phyloP scores from a whole-genome alignment of 1,140 invertebrate species.

The Dendroctonus ponderosae region DNA sequence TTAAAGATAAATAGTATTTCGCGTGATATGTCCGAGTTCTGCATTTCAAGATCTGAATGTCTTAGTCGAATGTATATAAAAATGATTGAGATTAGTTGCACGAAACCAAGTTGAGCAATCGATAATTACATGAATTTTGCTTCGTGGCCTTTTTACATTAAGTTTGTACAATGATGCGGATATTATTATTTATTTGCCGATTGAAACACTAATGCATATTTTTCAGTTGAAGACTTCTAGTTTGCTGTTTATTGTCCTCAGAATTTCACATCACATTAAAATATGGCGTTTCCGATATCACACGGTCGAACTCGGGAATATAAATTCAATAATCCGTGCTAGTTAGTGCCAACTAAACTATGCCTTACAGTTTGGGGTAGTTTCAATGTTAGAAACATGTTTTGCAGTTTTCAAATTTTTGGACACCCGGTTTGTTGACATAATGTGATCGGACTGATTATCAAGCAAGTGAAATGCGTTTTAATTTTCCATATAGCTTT shows the following conservation, averaged over 20 bases:
- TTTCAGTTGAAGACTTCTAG: too few species aligned
- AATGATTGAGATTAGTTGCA: not conserved
- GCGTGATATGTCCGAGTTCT: slow-evolving; percentile 20
- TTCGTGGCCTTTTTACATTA: not conserved
- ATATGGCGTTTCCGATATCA: not conserved
- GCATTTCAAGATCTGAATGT: not conserved
- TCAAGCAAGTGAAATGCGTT: too few species aligned
- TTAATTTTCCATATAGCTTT: too few species aligned
- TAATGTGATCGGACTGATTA: too few species aligned
- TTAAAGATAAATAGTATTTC: slow-evolving; percentile 18
- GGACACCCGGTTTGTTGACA: too few species aligned
- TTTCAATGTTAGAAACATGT: too few species aligned
- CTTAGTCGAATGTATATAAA: too few species aligned
- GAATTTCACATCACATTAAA: not conserved
- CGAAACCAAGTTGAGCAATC: slow-evolving; percentile 5
- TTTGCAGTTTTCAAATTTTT: too few species aligned
- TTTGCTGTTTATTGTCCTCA: not conserved
- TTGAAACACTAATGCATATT: not conserved
- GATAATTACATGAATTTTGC: slow-evolving; percentile 1
- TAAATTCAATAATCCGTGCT: slow-evolving; percentile 12
- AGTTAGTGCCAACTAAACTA: slow-evolving; percentile 1
- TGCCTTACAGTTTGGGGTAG: too few species aligned
- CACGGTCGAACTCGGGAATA: slow-evolving; percentile 1
- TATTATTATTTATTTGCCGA: not conserved
- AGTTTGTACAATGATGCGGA: not conserved